Evolutionary conservation across 2,797 vertebrate genomes (phyloP), one percentile per base, ranked within the genome.

Genomic region (Danio choprae): DNA sequence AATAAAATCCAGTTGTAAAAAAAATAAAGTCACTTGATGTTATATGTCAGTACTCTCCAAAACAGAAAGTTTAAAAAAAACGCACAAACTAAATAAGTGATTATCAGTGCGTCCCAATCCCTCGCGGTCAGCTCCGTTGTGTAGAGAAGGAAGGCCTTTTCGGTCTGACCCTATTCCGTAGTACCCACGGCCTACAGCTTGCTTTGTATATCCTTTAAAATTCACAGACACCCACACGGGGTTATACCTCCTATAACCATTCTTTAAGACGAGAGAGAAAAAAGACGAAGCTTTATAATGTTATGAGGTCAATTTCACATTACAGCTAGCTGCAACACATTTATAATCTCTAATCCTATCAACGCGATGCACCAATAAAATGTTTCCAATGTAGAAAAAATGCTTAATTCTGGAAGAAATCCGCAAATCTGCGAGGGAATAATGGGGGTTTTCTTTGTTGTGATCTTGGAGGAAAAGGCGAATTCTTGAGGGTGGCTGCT

Each of bases 221-320:
- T 87, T 90, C 90, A 87, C 84, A 76, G 76, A 91, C 95, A 94
- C 96, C 96, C 94, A 97, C 96, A 88, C 95, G 95, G 90, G 91
- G 93, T 85, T 82, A 70, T 60, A 71, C 65, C 50, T 82, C 58
- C 80, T 81, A 75, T 70, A 56, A 69, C 18, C 46, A 46, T 74
- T 72, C 76, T 60, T 71, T 80, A 44, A 60, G 75, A 18, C n/a
- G 4, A 51, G 13, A 40, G 48, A 67, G 77, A 40, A 36, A 58
- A 62, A 62, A 92, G 93, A 93, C 93, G 29, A 89, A 81, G 69
- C 84, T 68, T 29, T 29, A 29, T 29, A 29, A 1, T 20, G 50
- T 9, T 20, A 4, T 12, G 55, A 7, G 16, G 43, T 48, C 13
- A 12, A 56, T 38, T 69, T 62, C 56, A 53, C 41, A 46, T 16